Base-by-base conservation (phyloP, 2,113 vertebrate species). In the Bubalus kerabau region DNA sequence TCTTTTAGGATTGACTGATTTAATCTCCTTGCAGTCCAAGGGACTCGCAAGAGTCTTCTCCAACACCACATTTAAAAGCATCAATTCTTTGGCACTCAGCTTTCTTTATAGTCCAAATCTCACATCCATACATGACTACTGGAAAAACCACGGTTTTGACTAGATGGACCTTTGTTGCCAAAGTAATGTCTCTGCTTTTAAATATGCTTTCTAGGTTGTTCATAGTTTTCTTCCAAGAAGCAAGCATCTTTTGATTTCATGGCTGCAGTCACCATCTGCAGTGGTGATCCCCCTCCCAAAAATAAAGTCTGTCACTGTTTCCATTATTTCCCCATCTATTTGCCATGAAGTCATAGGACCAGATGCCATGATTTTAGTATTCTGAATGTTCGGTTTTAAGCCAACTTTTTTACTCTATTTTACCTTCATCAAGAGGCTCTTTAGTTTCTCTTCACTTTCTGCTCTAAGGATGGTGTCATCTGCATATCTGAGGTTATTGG, bases 281-380 rank as follows among this genome's bases (percentile, higher is more conserved):
- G n/a, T 71, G 5, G 12, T 71, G 11, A 12, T 0, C 1, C 15
- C 23, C 56, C 7, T 43, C 62, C 15, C 1, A 3, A 36, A 71
- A 67, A 67, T 12, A 6, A 36, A 67, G 64, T 71, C n/a, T 71
- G 19, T 36, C 64, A 36, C 19, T 71, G 19, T 36, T 71, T 36
- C 17, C 17, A 21, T 36, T 71, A 71, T 71, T 36, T 36, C 64
- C n/a, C 19, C 64, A 71, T 71, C 64, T 71, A 21, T 36, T 36
- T 71, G 19, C n/a, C n/a, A 36, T 36, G n/a, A 71, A 36, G 64
- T 71, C n/a, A 71, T 23, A 9, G 17, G 19, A 23, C 2, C 2
- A 36, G 4, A 71, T 36, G n/a, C n/a, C 64, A 71, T 71, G n/a
- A 71, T 36, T 9, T 71, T 71, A 36, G n/a, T 71, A 36, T 71